Percentiles rank a stretch among this genome's conserved stretches.
These are phyloP conservation scores for Acleris sparsana DNA, from an alignment of 2,888 invertebrate genomes.

Conservation along the genomic window DNA sequence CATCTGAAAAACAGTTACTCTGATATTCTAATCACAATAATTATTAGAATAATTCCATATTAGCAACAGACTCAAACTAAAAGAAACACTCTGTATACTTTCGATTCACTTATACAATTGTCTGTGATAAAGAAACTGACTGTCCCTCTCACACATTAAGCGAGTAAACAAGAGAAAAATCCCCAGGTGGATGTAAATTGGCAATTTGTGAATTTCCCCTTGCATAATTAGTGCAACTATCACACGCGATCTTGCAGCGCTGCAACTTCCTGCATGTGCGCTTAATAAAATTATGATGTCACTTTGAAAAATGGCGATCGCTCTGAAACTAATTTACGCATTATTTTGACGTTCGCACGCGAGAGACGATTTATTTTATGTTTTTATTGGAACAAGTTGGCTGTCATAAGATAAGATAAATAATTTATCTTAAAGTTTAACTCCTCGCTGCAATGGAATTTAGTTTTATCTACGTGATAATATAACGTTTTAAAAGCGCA, in stretches of 20 bases:
- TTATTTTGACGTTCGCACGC: slow-evolving; percentile 26
- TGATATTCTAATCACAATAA: too few species aligned
- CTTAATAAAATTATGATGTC: slow-evolving; percentile 30
- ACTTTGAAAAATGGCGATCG: slow-evolving; percentile 27
- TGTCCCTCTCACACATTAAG: slow-evolving; percentile 9
- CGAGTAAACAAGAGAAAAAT: slow-evolving; percentile 22
- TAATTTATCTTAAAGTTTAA: not conserved
- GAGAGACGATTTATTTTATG: slow-evolving; percentile 7
- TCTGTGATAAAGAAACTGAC: not conserved
- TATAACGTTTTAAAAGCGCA: too few species aligned
- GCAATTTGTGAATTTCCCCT: slow-evolving; percentile 48
- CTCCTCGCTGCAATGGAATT: too few species aligned
- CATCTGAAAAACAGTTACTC: too few species aligned
- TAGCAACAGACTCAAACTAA: too few species aligned
- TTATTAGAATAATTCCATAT: too few species aligned
- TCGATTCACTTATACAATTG: not conserved
- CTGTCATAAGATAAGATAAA: not conserved
- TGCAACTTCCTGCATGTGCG: slow-evolving; percentile 24
- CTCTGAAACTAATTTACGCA: slow-evolving; percentile 30
- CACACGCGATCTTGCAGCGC: slow-evolving; percentile 49
- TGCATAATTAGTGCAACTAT: slow-evolving; percentile 50
- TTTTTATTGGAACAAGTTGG: slow-evolving; percentile 11
- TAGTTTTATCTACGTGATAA: too few species aligned
- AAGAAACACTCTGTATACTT: not conserved
- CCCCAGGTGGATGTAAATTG: slow-evolving; percentile 42